These are phyloP conservation scores for Ondatra zibethicus DNA, from an alignment of 2,113 vertebrate genomes.

Conservation along the genomic window DNA sequence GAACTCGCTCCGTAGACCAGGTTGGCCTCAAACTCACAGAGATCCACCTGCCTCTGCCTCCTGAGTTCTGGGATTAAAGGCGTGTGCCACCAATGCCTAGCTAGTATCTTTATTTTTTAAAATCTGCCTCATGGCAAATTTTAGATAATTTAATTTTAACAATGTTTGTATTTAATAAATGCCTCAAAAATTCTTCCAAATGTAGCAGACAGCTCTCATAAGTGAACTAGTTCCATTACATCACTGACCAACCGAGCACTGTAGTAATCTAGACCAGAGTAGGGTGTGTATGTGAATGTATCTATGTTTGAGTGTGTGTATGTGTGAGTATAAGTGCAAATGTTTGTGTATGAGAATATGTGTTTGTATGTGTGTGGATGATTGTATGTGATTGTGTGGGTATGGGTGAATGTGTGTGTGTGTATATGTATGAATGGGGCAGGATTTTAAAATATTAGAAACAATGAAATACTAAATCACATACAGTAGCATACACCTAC, in stretches of 20 bases:
- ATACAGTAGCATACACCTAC: background rate
- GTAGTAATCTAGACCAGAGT: background rate
- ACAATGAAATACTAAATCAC: background rate
- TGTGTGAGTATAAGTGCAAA: background rate
- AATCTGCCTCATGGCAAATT: background rate
- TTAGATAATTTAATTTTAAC: slow-evolving; percentile 13
- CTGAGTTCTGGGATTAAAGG: too few species aligned
- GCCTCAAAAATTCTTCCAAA: slow-evolving; percentile 2
- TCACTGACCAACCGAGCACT: background rate
- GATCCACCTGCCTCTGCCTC: too few species aligned
- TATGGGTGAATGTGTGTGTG: background rate
- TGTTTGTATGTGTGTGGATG: background rate
- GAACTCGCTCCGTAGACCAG: too few species aligned
- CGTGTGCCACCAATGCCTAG: too few species aligned
- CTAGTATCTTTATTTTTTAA: background rate
- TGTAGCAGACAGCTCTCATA: background rate
- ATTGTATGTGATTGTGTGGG: background rate
- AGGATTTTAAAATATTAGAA: slow-evolving; percentile 39
- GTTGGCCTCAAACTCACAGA: too few species aligned
- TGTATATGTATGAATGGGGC: background rate
- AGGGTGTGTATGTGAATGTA: background rate
- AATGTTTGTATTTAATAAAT: background rate
- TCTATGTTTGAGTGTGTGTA: background rate
- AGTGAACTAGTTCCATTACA: background rate
- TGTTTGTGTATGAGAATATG: background rate